phyloP scores from a whole-genome alignment of 2,888 invertebrate species.

The Cyrtodaria siliqua region DNA sequence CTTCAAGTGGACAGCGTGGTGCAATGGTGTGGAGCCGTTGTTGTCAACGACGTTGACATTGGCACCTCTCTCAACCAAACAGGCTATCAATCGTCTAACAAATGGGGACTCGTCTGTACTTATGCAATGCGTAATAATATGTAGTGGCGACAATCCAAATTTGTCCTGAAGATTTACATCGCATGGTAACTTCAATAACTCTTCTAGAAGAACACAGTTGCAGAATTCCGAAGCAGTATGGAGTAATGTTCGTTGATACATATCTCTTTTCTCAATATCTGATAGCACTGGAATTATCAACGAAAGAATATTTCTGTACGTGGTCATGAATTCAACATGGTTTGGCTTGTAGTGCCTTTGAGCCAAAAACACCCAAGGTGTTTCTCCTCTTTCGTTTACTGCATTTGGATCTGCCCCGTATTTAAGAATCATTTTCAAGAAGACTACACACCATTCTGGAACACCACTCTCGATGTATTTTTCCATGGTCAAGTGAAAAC shows the following conservation, averaged over 20 bases:
- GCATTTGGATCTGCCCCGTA: conserved; percentile 13
- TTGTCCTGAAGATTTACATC: conserved; percentile 6
- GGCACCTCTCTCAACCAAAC: conserved; percentile 8
- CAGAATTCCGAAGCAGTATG: conserved; percentile 21
- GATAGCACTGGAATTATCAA: too few species aligned
- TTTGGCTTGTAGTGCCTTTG: conserved; percentile 31
- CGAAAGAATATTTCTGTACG: too few species aligned
- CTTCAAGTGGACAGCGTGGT: conserved; percentile 23
- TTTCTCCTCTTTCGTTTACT: conserved; percentile 18
- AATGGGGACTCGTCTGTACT: conserved; percentile 2
- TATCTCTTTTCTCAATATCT: not conserved
- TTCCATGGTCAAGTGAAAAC: conserved; percentile 18
- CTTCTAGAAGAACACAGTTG: conserved; percentile 11
- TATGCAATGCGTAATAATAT: conserved; percentile 18
- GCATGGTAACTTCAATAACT: not conserved
- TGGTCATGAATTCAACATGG: not conserved
- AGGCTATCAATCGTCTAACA: conserved; percentile 1
- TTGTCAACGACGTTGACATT: conserved; percentile 32
- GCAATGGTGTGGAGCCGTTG: conserved; percentile 31
- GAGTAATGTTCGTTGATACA: conserved; percentile 15
- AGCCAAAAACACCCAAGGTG: conserved; percentile 6
- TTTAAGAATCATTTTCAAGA: conserved; percentile 12
- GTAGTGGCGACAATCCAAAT: conserved; percentile 18
- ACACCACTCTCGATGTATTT: not conserved
- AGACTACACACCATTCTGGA: not conserved